Conservation (phyloP, 92 coral and sea anemone genomes). For the Parazoanthus darwini region DNA sequence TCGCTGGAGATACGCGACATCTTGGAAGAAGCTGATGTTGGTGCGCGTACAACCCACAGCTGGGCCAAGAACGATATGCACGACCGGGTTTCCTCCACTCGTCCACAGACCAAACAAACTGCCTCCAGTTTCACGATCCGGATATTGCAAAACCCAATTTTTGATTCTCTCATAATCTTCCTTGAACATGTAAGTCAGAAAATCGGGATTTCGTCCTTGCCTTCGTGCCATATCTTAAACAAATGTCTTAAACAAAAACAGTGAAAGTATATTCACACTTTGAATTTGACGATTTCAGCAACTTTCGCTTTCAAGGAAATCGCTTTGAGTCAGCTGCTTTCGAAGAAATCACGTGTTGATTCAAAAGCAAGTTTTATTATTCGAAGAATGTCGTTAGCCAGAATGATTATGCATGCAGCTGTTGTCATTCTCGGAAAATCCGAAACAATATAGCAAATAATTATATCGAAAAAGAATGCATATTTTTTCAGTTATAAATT, state of each 20-base stretch:
- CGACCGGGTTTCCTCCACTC: slow-evolving; percentile 57
- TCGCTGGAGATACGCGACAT: slow-evolving; percentile 65
- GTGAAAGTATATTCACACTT: background rate
- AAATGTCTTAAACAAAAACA: too few species aligned
- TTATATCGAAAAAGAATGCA: too few species aligned
- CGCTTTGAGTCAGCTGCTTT: background rate
- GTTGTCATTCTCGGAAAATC: background rate
- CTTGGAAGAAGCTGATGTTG: slow-evolving; percentile 74
- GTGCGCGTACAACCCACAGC: slow-evolving; percentile 70
- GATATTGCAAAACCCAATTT: slow-evolving; percentile 38
- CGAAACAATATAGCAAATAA: background rate
- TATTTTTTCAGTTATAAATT: too few species aligned
- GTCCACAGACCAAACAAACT: slow-evolving; percentile 85
- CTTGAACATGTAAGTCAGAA: slow-evolving; percentile 57
- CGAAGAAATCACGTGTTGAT: slow-evolving; percentile 1
- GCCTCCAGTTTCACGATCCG: slow-evolving; percentile 62
- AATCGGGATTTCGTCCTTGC: background rate
- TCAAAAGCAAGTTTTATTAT: background rate
- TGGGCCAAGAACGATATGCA: slow-evolving; percentile 87
- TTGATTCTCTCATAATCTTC: slow-evolving; percentile 58
- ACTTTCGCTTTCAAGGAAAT: slow-evolving; percentile 9
- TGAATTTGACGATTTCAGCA: too few species aligned
- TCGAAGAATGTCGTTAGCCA: background rate
- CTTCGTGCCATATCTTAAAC: slow-evolving; percentile 39
- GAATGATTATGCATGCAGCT: background rate